phyloP scores from a whole-genome alignment of 2,888 invertebrate species.

The Drosophila aldrichi region DNA sequence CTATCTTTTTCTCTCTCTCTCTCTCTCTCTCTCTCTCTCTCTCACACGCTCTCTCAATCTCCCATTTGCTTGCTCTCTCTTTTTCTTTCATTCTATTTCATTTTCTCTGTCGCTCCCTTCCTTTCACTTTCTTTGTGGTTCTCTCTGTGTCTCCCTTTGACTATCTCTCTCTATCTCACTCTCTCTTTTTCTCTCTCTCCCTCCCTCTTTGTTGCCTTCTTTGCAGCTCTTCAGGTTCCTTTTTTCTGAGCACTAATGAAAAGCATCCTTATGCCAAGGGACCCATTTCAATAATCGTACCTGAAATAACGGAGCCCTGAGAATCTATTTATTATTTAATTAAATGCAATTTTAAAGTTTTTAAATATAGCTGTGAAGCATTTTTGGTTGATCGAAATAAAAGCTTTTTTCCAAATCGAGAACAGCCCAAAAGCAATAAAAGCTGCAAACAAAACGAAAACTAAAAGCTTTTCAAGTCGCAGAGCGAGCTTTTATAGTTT shows the following conservation, averaged over 20 bases:
- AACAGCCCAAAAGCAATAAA: background rate
- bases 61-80: background rate
- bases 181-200: no score
- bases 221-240: constrained; percentile 86
- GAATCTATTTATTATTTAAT: no score
- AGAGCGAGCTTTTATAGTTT: constrained; percentile 33
- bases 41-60: no score
- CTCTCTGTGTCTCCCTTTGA: background rate
- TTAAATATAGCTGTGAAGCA: no score
- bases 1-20: no score
- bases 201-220: no score
- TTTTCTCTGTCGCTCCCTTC: background rate
- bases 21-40: no score
- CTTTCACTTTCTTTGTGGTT: background rate
- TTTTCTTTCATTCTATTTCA: no score
- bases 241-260: constrained; percentile 85
- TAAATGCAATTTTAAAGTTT: no score
- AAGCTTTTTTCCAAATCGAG: no score
- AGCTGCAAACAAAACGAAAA: background rate
- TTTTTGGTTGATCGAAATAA: no score
- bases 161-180: background rate
- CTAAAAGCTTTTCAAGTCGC: constrained; percentile 6
- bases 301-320: constrained; percentile 51
- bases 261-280: constrained; percentile 74
- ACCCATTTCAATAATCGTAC: constrained; percentile 38